A percentile compares a stretch with the other conserved stretches of the same genome.
phyloP scores from a whole-genome alignment of 35 echinoderm and acorn worm genomes.

The Apostichopus californicus region DNA sequence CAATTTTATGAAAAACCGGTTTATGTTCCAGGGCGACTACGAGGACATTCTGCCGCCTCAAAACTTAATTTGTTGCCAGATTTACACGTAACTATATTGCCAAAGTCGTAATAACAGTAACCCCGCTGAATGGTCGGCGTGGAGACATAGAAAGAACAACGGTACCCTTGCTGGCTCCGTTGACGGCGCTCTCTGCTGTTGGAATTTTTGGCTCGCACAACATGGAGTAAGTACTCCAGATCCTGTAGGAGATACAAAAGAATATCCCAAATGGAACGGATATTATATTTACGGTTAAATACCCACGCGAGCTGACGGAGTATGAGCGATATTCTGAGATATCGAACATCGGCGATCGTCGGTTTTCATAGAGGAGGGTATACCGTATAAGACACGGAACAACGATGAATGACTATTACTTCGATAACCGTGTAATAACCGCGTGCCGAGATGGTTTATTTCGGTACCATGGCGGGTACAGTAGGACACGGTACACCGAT shows the following conservation, averaged over 20 bases:
- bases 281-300: background rate
- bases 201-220: conserved; percentile 7
- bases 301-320: no score
- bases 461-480: no score
- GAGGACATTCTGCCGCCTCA: conserved; percentile 13
- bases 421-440: no score
- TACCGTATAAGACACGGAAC: no score
- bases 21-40: background rate
- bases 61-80: conserved; percentile 27
- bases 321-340: no score
- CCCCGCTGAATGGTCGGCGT: background rate
- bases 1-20: background rate
- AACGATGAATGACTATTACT: no score
- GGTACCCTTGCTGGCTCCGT: background rate
- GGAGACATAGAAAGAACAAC: conserved; percentile 15
- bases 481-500: no score
- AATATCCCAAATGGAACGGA: conserved; percentile 15
- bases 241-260: conserved; percentile 34
- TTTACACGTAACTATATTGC: conserved; percentile 33
- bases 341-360: no score
- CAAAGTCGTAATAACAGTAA: conserved; percentile 49
- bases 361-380: no score
- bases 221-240: conserved; percentile 49
- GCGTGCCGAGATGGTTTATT: no score
- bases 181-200: conserved; percentile 49